phyloP scores from a whole-genome alignment of 2,113 vertebrate genomes.

The Ctenodactylus gundi region DNA sequence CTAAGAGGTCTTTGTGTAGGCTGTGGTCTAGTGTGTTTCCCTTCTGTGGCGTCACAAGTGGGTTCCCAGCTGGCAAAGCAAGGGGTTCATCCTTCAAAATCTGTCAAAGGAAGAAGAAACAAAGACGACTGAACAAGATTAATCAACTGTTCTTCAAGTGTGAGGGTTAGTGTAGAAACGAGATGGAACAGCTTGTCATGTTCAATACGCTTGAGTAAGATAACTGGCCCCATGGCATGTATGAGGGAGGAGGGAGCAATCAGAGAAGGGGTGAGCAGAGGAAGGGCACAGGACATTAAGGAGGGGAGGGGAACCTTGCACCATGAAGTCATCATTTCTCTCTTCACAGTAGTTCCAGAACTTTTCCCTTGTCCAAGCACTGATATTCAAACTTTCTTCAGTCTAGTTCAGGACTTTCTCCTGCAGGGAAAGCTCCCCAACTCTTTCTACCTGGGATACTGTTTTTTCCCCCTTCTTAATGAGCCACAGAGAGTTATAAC shows the following conservation, averaged over 20 bases:
- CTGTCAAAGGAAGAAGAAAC: constrained; percentile 79
- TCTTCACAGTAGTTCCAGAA: background rate
- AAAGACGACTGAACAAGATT: background rate
- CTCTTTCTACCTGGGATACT: background rate
- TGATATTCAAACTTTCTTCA: background rate
- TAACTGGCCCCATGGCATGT: fast-evolving
- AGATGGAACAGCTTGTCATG: background rate
- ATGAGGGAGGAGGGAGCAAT: fast-evolving
- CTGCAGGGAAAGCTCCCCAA: background rate
- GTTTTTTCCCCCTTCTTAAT: background rate
- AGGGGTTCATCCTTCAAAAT: constrained; percentile 90
- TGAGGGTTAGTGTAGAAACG: background rate
- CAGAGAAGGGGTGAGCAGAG: background rate
- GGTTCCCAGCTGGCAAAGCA: constrained; percentile 81
- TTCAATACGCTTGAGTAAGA: background rate
- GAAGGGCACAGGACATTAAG: fast-evolving
- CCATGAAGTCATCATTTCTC: background rate
- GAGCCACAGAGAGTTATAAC: background rate
- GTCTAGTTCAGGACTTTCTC: background rate
- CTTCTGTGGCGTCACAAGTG: constrained; percentile 93
- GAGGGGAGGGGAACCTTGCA: too few relatives aligned
- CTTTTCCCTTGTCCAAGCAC: too few relatives aligned
- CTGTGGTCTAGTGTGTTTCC: constrained; percentile 91
- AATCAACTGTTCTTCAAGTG: background rate
- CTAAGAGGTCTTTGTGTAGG: constrained; percentile 96